These are phyloP conservation scores for Typhlomys cinereus DNA, from an alignment of 2,113 vertebrate species.

Conservation along the genomic window DNA sequence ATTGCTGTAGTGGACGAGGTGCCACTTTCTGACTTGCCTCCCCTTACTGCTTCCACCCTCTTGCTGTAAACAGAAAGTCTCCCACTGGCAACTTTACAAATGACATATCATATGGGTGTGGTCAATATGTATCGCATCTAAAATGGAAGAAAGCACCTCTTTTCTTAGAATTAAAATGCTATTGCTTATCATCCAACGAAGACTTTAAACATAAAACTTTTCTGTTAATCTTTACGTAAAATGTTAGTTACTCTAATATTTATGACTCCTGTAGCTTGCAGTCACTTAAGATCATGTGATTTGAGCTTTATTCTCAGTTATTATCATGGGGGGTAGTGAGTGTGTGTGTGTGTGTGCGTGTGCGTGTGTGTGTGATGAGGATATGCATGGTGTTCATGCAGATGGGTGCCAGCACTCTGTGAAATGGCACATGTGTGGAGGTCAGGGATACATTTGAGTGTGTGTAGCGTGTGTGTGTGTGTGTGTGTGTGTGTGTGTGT, in stretches of 20 bases:
- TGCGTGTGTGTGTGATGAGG: no score
- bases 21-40: not conserved
- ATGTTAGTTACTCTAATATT: not conserved
- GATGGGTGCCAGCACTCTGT: no score
- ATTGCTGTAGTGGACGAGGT: not conserved
- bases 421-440: no score
- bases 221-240: not conserved
- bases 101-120: not conserved
- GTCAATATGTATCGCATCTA: slow-evolving; percentile 8
- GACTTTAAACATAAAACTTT: slow-evolving; percentile 1
- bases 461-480: no score
- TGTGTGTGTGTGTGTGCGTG: no score
- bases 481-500: no score
- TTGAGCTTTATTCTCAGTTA: not conserved
- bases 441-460: no score
- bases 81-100: not conserved
- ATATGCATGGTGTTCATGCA: no score
- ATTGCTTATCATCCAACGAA: not conserved
- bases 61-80: not conserved
- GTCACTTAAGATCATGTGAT: not conserved
- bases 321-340: no score
- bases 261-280: not conserved
- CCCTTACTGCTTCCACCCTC: not conserved
- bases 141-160: not conserved
- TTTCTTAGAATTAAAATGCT: not conserved